These are phyloP conservation scores for Pitta sordida DNA, from an alignment of 2,113 vertebrate species.

Conservation along the genomic window DNA sequence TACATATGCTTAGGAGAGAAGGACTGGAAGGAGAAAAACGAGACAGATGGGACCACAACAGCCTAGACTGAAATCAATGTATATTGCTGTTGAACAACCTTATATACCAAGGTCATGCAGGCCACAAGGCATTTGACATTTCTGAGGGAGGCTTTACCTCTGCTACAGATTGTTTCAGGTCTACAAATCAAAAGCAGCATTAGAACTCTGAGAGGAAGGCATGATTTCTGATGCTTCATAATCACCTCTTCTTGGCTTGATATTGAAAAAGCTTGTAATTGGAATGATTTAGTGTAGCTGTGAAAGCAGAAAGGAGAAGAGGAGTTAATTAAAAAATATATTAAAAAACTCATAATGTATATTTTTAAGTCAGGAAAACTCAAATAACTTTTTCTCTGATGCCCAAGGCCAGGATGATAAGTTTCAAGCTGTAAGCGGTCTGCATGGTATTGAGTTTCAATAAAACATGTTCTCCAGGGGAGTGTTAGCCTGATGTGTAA, in stretches of 20 bases:
- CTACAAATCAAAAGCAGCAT: not conserved
- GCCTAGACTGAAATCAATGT: not conserved
- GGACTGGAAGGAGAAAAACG: not conserved
- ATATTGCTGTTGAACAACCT: not conserved
- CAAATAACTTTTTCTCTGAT: conserved; percentile 20
- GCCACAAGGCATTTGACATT: not conserved
- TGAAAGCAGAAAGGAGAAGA: conserved; percentile 51
- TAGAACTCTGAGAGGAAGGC: not conserved
- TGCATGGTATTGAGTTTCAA: conserved; percentile 39
- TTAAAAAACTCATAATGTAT: conserved; percentile 58
- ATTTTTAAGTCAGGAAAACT: conserved; percentile 43
- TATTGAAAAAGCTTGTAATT: conserved; percentile 45
- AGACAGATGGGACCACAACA: not conserved
- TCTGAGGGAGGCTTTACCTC: not conserved
- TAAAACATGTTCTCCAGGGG: conserved; percentile 37
- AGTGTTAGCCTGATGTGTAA: conserved; percentile 13
- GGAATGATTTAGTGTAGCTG: conserved; percentile 55
- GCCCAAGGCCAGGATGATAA: conserved; percentile 32
- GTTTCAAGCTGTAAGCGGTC: conserved; percentile 32
- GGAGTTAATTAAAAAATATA: conserved; percentile 64
- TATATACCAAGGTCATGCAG: not conserved
- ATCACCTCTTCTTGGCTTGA: conserved; percentile 48
- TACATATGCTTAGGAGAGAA: not conserved
- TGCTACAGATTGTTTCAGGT: not conserved
- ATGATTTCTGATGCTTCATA: conserved; percentile 40